Conservation (phyloP, 2,113 vertebrate species). For the Pao palembangensis region DNA sequence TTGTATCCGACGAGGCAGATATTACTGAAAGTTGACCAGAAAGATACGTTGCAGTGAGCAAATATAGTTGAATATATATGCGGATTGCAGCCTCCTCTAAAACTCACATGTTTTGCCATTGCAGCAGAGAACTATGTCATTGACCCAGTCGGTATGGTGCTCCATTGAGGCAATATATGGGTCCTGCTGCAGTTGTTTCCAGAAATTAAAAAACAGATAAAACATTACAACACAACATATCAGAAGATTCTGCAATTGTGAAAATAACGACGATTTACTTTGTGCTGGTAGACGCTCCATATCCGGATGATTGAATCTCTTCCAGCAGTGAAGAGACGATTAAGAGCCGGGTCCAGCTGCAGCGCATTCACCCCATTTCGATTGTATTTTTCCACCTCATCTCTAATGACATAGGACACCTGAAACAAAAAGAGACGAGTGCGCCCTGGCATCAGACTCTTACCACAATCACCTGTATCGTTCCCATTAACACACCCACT, state of each 20-base stretch:
- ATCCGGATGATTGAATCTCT: constrained; percentile 97
- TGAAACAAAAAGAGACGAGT: constrained; percentile 46
- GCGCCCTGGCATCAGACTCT: not conserved
- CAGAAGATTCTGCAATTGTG: not conserved
- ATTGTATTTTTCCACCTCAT: constrained; percentile 98
- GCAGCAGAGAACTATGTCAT: constrained; percentile 97
- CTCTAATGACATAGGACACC: constrained; percentile 98
- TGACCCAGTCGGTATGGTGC: constrained; percentile 98
- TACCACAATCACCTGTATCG: not conserved
- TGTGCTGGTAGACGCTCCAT: constrained; percentile 99
- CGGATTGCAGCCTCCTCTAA: not conserved
- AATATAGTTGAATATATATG: not conserved
- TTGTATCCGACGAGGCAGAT: constrained; percentile 97
- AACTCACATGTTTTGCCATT: constrained; percentile 97
- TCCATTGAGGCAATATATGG: constrained; percentile 99
- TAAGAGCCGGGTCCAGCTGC: constrained; percentile 91
- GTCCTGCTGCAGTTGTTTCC: constrained; percentile 82
- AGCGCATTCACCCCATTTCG: constrained; percentile 96
- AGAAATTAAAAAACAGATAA: not conserved
- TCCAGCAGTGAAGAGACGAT: constrained; percentile 95
- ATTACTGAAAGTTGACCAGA: constrained; percentile 79
- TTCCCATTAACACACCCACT: constrained; percentile 16
- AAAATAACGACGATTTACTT: constrained; percentile 72
- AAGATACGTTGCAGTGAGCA: not conserved
- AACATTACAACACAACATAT: not conserved